phyloP scores from a whole-genome alignment of 2,113 vertebrate genomes.

The Pheucticus melanocephalus region DNA sequence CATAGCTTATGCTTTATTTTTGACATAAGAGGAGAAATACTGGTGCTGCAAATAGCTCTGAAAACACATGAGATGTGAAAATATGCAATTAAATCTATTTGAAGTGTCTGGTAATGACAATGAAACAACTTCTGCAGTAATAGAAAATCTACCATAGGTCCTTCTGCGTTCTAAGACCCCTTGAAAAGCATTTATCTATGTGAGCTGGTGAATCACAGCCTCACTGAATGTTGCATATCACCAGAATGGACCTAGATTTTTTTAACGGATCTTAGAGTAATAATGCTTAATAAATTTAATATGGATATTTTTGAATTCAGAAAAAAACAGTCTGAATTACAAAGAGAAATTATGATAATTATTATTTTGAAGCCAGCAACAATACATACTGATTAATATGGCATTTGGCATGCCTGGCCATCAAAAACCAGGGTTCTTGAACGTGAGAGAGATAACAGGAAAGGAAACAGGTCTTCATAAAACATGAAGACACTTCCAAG shows the following conservation, averaged over 20 bases:
- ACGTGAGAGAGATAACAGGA: neutral
- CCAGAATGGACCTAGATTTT: neutral
- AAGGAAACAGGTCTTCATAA: neutral
- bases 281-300: neutral
- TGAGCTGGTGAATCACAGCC: neutral
- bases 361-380: neutral
- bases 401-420: neutral
- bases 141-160: neutral
- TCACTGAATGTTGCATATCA: neutral
- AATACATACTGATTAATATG: neutral
- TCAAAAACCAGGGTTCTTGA: neutral
- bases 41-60: neutral
- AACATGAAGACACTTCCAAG: neutral
- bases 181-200: neutral
- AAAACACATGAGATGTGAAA: conserved; percentile 22
- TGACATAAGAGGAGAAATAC: neutral
- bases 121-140: neutral
- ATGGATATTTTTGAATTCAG: neutral
- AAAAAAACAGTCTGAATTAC: neutral
- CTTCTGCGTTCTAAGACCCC: neutral
- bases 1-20: conserved; percentile 12
- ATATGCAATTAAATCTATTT: neutral
- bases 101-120: neutral
- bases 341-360: neutral
- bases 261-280: neutral